Evolutionary conservation across 2,888 invertebrate species (phyloP).

Genomic region (Chymomyza amoena): DNA sequence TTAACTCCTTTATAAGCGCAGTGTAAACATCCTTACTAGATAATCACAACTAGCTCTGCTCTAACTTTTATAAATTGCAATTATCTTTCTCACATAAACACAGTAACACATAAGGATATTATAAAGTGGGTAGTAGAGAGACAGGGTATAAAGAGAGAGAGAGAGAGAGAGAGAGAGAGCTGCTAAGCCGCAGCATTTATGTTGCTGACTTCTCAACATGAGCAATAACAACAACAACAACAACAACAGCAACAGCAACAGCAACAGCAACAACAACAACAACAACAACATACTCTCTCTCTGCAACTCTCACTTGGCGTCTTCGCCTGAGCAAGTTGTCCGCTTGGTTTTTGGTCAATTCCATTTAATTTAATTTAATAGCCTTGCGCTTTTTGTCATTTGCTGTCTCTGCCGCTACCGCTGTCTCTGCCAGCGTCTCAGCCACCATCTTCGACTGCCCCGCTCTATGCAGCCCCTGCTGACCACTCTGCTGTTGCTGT

Average conservation of each 20-base stretch:
- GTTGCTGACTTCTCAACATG: slow-evolving; percentile 38
- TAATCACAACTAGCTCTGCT: background rate
- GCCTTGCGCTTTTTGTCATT: slow-evolving; percentile 71
- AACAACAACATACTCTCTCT: background rate
- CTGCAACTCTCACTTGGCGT: background rate
- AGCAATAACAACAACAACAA: slow-evolving; percentile 3
- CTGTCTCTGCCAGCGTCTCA: background rate
- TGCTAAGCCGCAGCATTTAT: slow-evolving; percentile 39
- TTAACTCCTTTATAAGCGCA: background rate
- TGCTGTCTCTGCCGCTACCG: slow-evolving; percentile 25
- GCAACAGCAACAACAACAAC: slow-evolving; percentile 3
- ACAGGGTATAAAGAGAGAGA: background rate
- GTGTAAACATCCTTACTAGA: background rate
- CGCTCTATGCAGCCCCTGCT: background rate
- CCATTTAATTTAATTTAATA: slow-evolving; percentile 75
- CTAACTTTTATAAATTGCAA: background rate
- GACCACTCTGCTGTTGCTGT: background rate
- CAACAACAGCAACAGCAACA: background rate
- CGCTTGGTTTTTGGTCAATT: slow-evolving; percentile 63
- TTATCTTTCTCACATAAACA: background rate
- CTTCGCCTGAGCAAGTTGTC: background rate
- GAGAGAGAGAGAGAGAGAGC: background rate
- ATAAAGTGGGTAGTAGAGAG: background rate
- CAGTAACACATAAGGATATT: background rate
- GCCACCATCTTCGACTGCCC: background rate